phyloP scores from a whole-genome alignment of 2,888 invertebrate species.

The Hedychridium roseum region DNA sequence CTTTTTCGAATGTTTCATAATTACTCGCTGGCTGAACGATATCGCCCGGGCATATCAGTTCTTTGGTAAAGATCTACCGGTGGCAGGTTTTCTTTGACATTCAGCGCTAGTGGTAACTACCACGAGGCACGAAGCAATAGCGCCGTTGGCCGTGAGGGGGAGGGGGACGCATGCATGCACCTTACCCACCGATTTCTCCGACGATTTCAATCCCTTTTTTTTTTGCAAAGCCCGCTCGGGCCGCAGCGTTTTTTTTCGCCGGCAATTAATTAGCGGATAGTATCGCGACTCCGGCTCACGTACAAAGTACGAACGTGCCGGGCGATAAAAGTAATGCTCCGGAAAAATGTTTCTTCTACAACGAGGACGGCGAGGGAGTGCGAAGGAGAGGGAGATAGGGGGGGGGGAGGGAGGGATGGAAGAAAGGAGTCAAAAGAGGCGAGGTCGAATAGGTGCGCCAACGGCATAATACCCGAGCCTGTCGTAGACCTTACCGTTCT shows the following conservation, averaged over 20 bases:
- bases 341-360: slow-evolving; percentile 50
- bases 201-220: slow-evolving; percentile 26
- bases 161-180: slow-evolving; percentile 22
- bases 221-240: too few relatives aligned
- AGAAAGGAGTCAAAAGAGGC: slow-evolving; percentile 12
- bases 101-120: too few relatives aligned
- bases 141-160: slow-evolving; percentile 2
- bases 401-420: background rate
- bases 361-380: slow-evolving; percentile 8
- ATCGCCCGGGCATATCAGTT: too few relatives aligned
- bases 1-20: too few relatives aligned
- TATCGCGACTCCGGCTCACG: slow-evolving; percentile 36
- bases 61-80: too few relatives aligned
- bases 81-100: too few relatives aligned
- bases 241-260: slow-evolving; percentile 21
- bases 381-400: slow-evolving; percentile 1
- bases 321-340: slow-evolving; percentile 53
- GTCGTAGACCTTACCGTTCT: too few relatives aligned
- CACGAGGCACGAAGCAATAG: slow-evolving; percentile 22
- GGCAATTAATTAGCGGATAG: slow-evolving; percentile 50
- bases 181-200: slow-evolving; percentile 26
- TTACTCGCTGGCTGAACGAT: too few relatives aligned
- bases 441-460: slow-evolving; percentile 28
- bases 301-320: slow-evolving; percentile 41
- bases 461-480: slow-evolving; percentile 39